Evolutionary conservation across 1,140 invertebrate genomes (phyloP).

Genomic region (Aphelinus atriplicis): DNA sequence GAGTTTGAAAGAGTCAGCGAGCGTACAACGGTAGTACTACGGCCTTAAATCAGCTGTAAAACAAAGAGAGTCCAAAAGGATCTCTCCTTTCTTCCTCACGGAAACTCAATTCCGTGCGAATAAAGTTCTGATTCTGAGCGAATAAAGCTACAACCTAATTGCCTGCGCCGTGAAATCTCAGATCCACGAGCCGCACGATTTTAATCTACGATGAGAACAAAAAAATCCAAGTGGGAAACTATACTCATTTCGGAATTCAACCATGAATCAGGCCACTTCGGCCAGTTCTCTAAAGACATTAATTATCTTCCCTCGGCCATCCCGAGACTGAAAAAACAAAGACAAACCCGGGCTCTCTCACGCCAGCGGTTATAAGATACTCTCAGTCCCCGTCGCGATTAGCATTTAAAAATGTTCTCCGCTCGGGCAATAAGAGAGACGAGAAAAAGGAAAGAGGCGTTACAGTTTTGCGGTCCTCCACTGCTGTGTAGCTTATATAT

Average conservation of each 20-base stretch:
- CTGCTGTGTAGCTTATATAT: no score
- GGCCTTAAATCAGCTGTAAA: background rate
- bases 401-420: constrained; percentile 34
- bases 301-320: constrained; percentile 13
- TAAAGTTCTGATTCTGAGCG: constrained; percentile 3
- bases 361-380: background rate
- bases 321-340: constrained; percentile 20
- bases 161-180: constrained; percentile 17
- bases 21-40: constrained; percentile 12
- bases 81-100: no score
- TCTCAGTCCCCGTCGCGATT: constrained; percentile 25
- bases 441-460: no score
- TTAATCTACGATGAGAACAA: constrained; percentile 6
- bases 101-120: no score
- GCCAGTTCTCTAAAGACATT: constrained; percentile 22
- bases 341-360: background rate
- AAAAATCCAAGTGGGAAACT: background rate
- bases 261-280: constrained; percentile 2
- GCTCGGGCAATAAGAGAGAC: no score
- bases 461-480: no score
- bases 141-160: constrained; percentile 26
- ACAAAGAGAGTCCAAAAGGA: background rate
- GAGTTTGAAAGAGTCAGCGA: background rate
- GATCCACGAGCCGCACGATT: constrained; percentile 2
- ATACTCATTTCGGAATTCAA: constrained; percentile 1